Conservation (phyloP, 2,888 invertebrate genomes). For the Plebejus argus region DNA sequence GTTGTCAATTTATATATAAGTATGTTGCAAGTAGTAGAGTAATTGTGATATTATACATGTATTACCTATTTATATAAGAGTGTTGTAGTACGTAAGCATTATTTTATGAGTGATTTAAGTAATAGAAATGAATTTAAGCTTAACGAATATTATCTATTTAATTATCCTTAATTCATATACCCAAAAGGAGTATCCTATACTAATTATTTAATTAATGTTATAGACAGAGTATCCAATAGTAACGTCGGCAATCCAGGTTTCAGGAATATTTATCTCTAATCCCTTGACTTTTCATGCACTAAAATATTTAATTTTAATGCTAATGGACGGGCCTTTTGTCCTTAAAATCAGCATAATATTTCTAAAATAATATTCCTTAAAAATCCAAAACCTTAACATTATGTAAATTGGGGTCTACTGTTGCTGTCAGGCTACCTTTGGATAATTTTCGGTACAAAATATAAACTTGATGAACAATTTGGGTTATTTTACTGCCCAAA, state of each 20-base stretch:
- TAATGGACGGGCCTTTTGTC: conserved; percentile 19
- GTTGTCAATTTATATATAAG: no score
- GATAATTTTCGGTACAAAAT: neutral
- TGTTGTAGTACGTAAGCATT: no score
- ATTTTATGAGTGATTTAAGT: no score
- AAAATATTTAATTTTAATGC: conserved; percentile 27
- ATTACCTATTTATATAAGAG: no score
- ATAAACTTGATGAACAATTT: neutral
- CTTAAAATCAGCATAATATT: conserved; percentile 17
- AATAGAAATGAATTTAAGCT: no score
- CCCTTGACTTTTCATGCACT: neutral
- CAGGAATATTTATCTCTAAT: neutral
- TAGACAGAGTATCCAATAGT: neutral
- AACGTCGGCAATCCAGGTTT: neutral
- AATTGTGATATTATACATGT: no score
- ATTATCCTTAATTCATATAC: neutral
- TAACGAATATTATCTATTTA: neutral
- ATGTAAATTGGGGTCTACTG: neutral
- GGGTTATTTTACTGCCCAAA: neutral
- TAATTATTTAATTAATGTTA: neutral
- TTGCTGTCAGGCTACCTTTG: neutral
- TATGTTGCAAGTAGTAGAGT: no score
- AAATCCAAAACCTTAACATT: conserved; percentile 12
- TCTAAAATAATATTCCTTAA: conserved; percentile 2
- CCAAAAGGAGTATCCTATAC: neutral